Conservation (phyloP, 2,888 invertebrate genomes). For the Limnephilus marmoratus region DNA sequence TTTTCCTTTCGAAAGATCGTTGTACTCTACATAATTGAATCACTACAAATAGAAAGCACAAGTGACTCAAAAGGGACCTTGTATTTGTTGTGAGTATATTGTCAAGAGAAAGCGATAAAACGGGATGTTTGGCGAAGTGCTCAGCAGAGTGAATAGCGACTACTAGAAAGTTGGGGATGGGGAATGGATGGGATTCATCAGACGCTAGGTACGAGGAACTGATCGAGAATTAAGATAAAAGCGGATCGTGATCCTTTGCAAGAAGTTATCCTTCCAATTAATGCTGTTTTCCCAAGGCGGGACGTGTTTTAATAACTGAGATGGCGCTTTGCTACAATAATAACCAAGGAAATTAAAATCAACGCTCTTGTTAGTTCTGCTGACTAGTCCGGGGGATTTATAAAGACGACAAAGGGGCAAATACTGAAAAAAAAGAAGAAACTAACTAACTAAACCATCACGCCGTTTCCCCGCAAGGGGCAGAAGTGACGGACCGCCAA, state of each 20-base stretch:
- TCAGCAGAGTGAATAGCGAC: not conserved
- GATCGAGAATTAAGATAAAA: constrained; percentile 53
- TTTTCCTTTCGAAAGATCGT: not conserved
- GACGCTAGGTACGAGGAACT: not conserved
- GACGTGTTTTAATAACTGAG: constrained; percentile 36
- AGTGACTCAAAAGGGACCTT: not conserved
- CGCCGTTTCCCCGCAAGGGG: too few species aligned
- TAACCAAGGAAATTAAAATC: not conserved
- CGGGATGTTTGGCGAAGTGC: not conserved
- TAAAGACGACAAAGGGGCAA: not conserved
- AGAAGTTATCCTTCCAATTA: constrained; percentile 12
- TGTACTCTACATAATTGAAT: not conserved
- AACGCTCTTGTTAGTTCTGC: not conserved
- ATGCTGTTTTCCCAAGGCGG: not conserved
- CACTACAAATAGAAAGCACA: not conserved
- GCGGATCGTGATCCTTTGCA: constrained; percentile 34
- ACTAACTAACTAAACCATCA: too few species aligned
- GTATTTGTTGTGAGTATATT: not conserved
- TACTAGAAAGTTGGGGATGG: not conserved
- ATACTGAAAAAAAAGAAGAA: not conserved
- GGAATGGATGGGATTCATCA: not conserved
- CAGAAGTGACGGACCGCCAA: too few species aligned
- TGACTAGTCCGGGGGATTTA: not conserved
- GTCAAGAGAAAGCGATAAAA: not conserved
- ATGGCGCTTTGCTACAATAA: not conserved